Evolutionary conservation across 2,797 vertebrate genomes (phyloP), one percentile per base, ranked within the genome.

Genomic region (Sardinella longiceps): DNA sequence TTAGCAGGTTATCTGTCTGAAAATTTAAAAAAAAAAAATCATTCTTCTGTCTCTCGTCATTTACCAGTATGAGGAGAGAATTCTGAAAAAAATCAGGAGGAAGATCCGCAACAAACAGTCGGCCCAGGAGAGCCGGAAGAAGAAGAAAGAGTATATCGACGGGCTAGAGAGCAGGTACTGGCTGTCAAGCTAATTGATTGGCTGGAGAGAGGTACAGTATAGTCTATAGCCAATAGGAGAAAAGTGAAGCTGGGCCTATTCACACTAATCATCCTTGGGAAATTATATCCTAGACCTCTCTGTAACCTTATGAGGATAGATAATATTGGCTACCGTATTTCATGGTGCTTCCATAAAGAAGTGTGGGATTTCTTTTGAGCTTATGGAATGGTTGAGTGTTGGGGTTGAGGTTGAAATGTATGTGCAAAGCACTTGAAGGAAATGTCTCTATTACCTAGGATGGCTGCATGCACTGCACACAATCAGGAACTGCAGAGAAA

Each of bases 31-130:
- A 82, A 23, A 87, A 25, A 88, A 20, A 85, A 45, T 63, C 30
- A 48, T 82, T 45, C 58, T 48, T 77, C 37, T 43, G 37, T 6
- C 33, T 39, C 70, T 70, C 7, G 1, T 70, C 37, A 70, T 37
- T 66, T 66, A 5, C 15, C 86, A 98, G 98, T 96, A 95, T 0
- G 98, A 99, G 90, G 98, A 99, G 85, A 94, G 97, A 48, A 93
- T 98, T 85, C 93, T 99, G 91, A 99, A 99, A 91, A 99, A 98
- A 94, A 97, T 99, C 86, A 96, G 97, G 20, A 86, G 98, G 80
- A 99, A 99, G 94, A 99, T 99, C 88, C 95, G 97, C 11, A 99
- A 99, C 90, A 98, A 99, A 87, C 98, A 98, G 87, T 98, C 97
- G 0, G 97, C 98, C 11, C 97, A 98, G 89, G 98, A 98, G 87